phyloP scores from a whole-genome alignment of 2,113 vertebrate species.

The Accipiter virgatus region DNA sequence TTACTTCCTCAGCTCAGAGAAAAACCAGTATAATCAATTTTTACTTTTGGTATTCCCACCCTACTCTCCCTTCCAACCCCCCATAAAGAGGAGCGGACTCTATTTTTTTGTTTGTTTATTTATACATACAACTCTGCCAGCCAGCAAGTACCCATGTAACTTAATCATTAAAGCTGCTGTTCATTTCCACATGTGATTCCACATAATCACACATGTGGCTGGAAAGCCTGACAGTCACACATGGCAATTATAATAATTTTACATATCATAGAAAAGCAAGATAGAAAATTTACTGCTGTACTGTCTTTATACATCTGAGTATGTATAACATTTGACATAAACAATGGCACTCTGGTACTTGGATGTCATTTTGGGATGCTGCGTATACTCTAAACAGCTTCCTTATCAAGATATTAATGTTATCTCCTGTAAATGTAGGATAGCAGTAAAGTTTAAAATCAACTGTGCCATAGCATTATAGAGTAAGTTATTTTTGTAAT shows the following conservation, averaged over 20 bases:
- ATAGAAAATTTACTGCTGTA: background rate
- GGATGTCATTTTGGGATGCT: background rate
- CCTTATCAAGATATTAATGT: background rate
- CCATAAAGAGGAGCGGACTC: background rate
- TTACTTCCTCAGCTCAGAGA: background rate
- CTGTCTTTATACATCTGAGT: background rate
- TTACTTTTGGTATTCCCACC: background rate
- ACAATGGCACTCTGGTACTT: background rate
- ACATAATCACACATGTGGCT: background rate
- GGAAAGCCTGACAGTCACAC: background rate
- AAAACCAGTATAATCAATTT: background rate
- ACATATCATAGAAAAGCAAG: background rate
- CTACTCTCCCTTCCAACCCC: background rate
- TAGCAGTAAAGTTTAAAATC: background rate
- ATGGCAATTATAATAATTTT: background rate
- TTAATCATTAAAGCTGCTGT: background rate
- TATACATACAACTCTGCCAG: background rate
- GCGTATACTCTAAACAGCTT: background rate
- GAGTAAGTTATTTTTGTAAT: background rate
- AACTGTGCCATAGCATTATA: background rate
- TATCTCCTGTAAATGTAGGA: background rate
- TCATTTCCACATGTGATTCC: background rate
- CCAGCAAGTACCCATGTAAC: background rate
- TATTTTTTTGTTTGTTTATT: background rate
- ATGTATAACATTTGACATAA: background rate